Evolutionary conservation across 1,140 invertebrate genomes (phyloP), one percentile per base, ranked within the genome.

Genomic region (Helicoverpa zea): DNA sequence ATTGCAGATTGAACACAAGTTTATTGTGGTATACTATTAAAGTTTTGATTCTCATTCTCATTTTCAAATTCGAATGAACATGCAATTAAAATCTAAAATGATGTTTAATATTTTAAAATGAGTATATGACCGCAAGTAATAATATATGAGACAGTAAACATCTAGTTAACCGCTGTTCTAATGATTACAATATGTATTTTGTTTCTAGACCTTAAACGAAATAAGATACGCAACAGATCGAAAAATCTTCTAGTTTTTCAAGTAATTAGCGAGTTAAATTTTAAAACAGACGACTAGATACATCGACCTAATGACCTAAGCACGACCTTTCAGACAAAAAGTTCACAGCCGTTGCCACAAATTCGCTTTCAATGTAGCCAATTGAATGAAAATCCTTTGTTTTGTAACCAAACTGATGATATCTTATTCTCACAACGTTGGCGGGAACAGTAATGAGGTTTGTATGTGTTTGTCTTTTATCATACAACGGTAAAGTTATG

Each of bases 331-430:
- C 35, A 59, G 16, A 79, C 76, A 70, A 79, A 79, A 64, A 68
- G 52, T 70, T 68, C 63, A 52, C 63, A 59, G 54, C 52, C 52
- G 54, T 43, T 49, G 64, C 76, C 16, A 54, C 43, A 18, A 63
- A 14, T 77, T 77, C 61, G 61, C 75, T 77, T 77, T 77, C 75
- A 64, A 64, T 66, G 75, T 77, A 16, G 35, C 16, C 73, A 76
- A 76, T 76, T 76, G 61, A 73, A 73, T 73, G 70, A 77, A 77
- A 77, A 77, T 54, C 61, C 61, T 77, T 77, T 77, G 75, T 77
- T 77, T 77, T 77, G 75, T 56, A 77, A 77, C 75, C 59, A 49
- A 18, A 64, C 59, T 54, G 75, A 77, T 77, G 75, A 5, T 77
- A 77, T 77, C 75, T 77, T 23, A 29, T 72, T 54, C 43, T 66